A percentile compares a stretch with the other conserved stretches of the same genome.
phyloP scores from a whole-genome alignment of 2,113 vertebrate genomes.

The Asarcornis scutulata region DNA sequence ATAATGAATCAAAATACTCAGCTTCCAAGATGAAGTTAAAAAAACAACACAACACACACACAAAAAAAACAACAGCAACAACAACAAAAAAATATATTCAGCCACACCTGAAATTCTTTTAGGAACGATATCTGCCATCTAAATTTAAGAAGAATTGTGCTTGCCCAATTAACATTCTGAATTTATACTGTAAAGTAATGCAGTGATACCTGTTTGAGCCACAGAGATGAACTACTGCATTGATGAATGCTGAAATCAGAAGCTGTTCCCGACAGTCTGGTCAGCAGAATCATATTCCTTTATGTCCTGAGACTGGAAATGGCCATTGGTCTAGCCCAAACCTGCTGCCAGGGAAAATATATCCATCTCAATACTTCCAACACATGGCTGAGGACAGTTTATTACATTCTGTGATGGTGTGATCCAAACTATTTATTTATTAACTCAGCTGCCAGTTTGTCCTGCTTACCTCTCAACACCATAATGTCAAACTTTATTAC shows the following conservation, averaged over 20 bases:
- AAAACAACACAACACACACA: too few relatives aligned
- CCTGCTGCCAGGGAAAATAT: neutral
- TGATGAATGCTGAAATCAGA: neutral
- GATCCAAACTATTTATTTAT: constrained; percentile 34
- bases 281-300: neutral
- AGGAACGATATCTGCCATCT: neutral
- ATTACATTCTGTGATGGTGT: neutral
- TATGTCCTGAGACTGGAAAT: neutral
- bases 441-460: constrained; percentile 7
- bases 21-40: neutral
- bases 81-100: neutral
- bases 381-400: neutral
- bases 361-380: neutral
- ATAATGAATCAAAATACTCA: neutral
- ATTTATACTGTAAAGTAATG: neutral
- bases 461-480: neutral
- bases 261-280: neutral
- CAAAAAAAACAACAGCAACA: too few relatives aligned
- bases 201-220: neutral
- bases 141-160: neutral
- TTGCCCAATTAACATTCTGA: neutral
- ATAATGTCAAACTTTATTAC: neutral
- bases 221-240: neutral
- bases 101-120: neutral
- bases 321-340: neutral